phyloP scores from a whole-genome alignment of 1,140 invertebrate genomes.

The Aphaenogaster rudis region DNA sequence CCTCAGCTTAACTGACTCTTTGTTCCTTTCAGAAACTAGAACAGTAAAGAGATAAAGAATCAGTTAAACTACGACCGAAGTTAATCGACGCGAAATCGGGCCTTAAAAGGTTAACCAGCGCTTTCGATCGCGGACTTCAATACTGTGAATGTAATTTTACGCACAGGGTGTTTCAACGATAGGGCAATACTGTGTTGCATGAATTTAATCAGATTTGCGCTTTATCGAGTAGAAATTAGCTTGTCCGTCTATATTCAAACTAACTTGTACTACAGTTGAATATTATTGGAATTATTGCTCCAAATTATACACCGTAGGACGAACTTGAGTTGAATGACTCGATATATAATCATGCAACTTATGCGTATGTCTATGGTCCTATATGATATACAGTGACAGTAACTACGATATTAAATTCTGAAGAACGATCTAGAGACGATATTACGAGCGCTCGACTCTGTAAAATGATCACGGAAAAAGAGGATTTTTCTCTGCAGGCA shows the following conservation, averaged over 20 bases:
- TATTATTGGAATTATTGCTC: conserved; percentile 35
- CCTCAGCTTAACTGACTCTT: conserved; percentile 45
- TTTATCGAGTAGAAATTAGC: conserved; percentile 40
- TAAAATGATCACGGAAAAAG: conserved; percentile 46
- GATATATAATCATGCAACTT: conserved; percentile 19
- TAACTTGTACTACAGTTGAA: not conserved
- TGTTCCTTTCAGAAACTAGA: conserved; percentile 26
- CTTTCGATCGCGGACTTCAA: conserved; percentile 20
- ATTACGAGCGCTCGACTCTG: conserved; percentile 27
- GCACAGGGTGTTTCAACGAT: not conserved
- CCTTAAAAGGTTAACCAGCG: conserved; percentile 27
- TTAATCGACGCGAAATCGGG: conserved; percentile 18
- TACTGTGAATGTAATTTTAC: conserved; percentile 34
- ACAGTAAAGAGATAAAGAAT: conserved; percentile 39
- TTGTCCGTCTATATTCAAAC: not conserved
- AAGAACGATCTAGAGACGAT: conserved; percentile 40
- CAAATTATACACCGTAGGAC: not conserved
- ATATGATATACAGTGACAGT: conserved; percentile 33
- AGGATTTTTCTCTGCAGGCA: conserved; percentile 21
- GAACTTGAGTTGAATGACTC: conserved; percentile 17
- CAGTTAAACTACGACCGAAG: conserved; percentile 16
- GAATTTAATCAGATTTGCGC: conserved; percentile 16
- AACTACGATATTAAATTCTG: conserved; percentile 56
- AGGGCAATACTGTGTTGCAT: not conserved
- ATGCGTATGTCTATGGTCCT: not conserved